Evolutionary conservation across 92 coral and sea anemone species (phyloP), one percentile per base, ranked within the genome.

Genomic region (Paramuricea clavata): DNA sequence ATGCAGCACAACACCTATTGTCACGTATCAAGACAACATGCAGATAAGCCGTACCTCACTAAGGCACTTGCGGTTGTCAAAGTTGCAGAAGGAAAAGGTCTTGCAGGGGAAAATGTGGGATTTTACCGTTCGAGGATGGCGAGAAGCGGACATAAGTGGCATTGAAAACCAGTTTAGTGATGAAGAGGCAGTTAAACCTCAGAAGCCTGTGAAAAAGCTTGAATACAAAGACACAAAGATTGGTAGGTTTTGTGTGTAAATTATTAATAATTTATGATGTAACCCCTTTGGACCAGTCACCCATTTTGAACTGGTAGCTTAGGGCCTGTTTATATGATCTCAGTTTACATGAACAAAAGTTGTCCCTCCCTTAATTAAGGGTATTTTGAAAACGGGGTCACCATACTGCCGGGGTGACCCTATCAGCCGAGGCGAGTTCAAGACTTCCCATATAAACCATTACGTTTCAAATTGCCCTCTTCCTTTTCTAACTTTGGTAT

Each of bases 11-110:
- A 69, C 25, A 33, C 76, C 76, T 9, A 41, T 69, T 33, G 22
- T 69, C 5, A 69, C 76, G 13, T 69, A 69, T 33, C 76, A 69
- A 33, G 76, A 69, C 50, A 69, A 69, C 22, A 69, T 69, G 76
- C 76, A 69, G 17, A 69, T 69, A 33, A 28, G 43, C 28, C 76
- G 76, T 26, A 69, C 76, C 5, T 69, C 76, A 28, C 23, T 69
- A 12, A 5, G 22, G 28, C 92, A 89, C 44, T 87, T 89, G n/a
- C 78, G 92, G 0, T 67, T 89, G 43, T 89, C 92, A 47, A 89
- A 89, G 67, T 50, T 89, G 47, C 83, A 89, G 32, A 76, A 83
- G 32, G 88, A 76, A 23, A 74, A 83, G 44, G 13, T 39, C 8
- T 35, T 52, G 49, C 91, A 88, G 49, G 76, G 57, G 27, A 88